Evolutionary conservation across 2,797 vertebrate genomes (phyloP).

Genomic region (Neomorphus geoffroyi): DNA sequence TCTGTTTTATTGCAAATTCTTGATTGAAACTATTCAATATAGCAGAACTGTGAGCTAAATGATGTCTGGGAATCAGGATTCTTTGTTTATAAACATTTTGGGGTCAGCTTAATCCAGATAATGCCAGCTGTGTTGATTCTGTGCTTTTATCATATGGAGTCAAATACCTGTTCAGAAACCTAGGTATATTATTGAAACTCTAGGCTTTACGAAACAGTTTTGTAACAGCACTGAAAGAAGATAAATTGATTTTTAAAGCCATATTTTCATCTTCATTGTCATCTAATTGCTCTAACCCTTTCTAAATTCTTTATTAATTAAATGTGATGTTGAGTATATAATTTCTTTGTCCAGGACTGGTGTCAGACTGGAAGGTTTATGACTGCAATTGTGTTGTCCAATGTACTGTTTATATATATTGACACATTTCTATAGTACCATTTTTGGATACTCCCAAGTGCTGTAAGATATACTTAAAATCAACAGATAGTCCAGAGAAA

Average conservation of each 20-base stretch:
- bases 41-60: background rate
- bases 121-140: background rate
- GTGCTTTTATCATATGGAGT: background rate
- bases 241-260: background rate
- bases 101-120: background rate
- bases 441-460: background rate
- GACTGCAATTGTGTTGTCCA: background rate
- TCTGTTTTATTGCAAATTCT: background rate
- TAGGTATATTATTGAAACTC: background rate
- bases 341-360: background rate
- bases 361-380: background rate
- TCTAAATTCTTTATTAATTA: background rate
- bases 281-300: background rate
- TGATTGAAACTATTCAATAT: background rate
- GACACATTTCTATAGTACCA: background rate
- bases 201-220: background rate
- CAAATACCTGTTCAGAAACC: background rate
- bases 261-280: background rate
- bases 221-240: background rate
- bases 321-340: background rate
- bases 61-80: background rate
- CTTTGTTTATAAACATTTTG: background rate
- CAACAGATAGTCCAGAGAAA: background rate
- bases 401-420: background rate
- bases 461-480: background rate